phyloP scores from a whole-genome alignment of 2,888 invertebrate genomes.

The Parthenolecanium corni region DNA sequence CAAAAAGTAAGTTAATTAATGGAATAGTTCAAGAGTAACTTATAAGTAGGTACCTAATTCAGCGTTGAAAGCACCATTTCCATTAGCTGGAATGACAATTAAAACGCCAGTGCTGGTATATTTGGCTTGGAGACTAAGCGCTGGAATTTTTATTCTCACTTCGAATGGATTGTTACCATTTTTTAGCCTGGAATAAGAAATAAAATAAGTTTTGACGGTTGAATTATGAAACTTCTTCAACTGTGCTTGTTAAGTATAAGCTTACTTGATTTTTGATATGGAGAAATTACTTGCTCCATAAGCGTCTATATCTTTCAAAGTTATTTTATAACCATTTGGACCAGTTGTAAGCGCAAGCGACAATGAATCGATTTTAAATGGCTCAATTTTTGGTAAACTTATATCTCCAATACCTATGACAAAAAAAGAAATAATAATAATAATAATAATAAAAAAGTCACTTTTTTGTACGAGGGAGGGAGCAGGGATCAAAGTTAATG shows the following conservation, averaged over 20 bases:
- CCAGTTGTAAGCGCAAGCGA: constrained; percentile 45
- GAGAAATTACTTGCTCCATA: constrained; percentile 43
- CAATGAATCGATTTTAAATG: constrained; percentile 46
- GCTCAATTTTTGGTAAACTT: constrained; percentile 55
- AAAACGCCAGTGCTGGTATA: constrained; percentile 58
- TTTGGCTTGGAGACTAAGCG: constrained; percentile 50
- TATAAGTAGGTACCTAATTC: constrained; percentile 48
- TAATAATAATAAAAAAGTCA: neutral
- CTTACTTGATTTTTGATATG: constrained; percentile 40
- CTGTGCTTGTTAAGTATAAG: neutral
- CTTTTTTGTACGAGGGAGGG: too few species aligned
- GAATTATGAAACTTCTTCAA: neutral
- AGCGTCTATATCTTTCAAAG: constrained; percentile 41
- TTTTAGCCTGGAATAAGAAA: constrained; percentile 40
- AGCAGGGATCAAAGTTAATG: neutral
- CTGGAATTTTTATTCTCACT: constrained; percentile 52
- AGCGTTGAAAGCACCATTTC: constrained; percentile 57
- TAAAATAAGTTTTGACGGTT: neutral
- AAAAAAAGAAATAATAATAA: constrained; percentile 7
- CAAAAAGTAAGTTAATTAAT: too few species aligned
- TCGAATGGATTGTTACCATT: constrained; percentile 54
- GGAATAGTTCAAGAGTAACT: too few species aligned
- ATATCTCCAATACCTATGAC: constrained; percentile 48
- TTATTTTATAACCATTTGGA: constrained; percentile 42
- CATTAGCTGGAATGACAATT: constrained; percentile 57